Conservation (phyloP, 2,888 invertebrate genomes). For the Thymelicus acteon region DNA sequence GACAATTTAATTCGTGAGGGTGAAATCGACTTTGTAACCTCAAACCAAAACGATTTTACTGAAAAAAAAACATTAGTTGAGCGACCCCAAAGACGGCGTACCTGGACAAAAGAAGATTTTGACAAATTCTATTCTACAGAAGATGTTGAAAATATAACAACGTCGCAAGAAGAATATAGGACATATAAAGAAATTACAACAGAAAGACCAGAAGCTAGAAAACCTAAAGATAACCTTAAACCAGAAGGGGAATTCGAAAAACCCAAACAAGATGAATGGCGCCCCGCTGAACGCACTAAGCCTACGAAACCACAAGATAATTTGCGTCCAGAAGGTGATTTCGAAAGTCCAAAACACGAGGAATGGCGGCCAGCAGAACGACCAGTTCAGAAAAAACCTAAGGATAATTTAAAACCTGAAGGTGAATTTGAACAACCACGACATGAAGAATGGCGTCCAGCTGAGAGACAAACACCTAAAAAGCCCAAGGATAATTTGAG, state of each 20-base stretch:
- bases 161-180: slow-evolving; percentile 88
- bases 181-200: slow-evolving; percentile 83
- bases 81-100: slow-evolving; percentile 86
- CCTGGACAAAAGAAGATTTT: slow-evolving; percentile 90
- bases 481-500: slow-evolving; percentile 85
- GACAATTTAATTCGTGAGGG: slow-evolving; percentile 89
- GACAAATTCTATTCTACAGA: slow-evolving; percentile 88
- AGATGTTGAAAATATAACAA: slow-evolving; percentile 84
- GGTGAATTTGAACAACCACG: slow-evolving; percentile 71
- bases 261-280: slow-evolving; percentile 61
- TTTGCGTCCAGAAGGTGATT: slow-evolving; percentile 81
- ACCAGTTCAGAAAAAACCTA: slow-evolving; percentile 61
- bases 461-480: slow-evolving; percentile 76
- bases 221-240: slow-evolving; percentile 84
- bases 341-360: slow-evolving; percentile 66
- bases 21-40: slow-evolving; percentile 87
- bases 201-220: slow-evolving; percentile 79
- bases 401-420: slow-evolving; percentile 80
- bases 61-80: slow-evolving; percentile 85
- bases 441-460: slow-evolving; percentile 74
- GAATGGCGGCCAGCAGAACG: slow-evolving; percentile 66
- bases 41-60: slow-evolving; percentile 86
- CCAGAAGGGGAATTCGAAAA: slow-evolving; percentile 84
- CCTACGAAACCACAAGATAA: slow-evolving; percentile 82
- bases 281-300: slow-evolving; percentile 65